Evolutionary conservation across 2,797 vertebrate species (phyloP).

Genomic region (Pangasius mekongensis): DNA sequence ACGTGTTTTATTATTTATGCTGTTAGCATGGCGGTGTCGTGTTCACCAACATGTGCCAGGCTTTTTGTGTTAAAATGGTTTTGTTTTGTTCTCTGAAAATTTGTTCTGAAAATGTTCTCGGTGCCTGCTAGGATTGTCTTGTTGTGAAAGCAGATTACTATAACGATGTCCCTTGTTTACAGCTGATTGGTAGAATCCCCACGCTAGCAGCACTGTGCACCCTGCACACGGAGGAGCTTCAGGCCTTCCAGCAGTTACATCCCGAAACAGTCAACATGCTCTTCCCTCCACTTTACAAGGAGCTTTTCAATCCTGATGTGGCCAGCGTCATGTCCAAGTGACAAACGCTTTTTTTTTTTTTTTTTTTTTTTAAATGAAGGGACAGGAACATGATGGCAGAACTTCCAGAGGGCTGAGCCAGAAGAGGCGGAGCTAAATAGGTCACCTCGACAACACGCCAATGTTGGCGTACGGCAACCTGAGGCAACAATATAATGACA

Average conservation of each 20-base stretch:
- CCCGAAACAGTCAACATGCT: slow-evolving; percentile 97
- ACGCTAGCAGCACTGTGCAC: slow-evolving; percentile 97
- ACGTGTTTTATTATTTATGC: not conserved
- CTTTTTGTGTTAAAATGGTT: not conserved
- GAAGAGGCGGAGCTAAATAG: not conserved
- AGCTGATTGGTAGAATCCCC: slow-evolving; percentile 98
- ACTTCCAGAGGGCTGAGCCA: not conserved
- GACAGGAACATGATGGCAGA: not conserved
- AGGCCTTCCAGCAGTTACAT: slow-evolving; percentile 98
- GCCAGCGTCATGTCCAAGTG: slow-evolving; percentile 91
- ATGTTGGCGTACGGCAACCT: slow-evolving; percentile 27
- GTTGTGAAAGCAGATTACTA: not conserved
- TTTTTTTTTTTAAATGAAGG: not conserved
- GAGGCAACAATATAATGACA: slow-evolving; percentile 50
- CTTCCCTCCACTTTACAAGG: slow-evolving; percentile 98
- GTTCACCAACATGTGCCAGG: not conserved
- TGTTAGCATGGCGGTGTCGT: not conserved
- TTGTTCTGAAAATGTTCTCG: not conserved
- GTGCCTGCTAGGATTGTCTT: not conserved
- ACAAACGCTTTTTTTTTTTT: slow-evolving; percentile 57
- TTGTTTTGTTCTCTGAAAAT: too few relatives aligned
- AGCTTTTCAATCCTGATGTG: slow-evolving; percentile 98
- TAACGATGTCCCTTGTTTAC: slow-evolving; percentile 43
- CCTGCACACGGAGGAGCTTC: slow-evolving; percentile 97
- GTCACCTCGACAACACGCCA: not conserved